Evolutionary conservation across 2,888 invertebrate genomes (phyloP), one percentile per base, ranked within the genome.

Genomic region (Herminia tarsipennalis): DNA sequence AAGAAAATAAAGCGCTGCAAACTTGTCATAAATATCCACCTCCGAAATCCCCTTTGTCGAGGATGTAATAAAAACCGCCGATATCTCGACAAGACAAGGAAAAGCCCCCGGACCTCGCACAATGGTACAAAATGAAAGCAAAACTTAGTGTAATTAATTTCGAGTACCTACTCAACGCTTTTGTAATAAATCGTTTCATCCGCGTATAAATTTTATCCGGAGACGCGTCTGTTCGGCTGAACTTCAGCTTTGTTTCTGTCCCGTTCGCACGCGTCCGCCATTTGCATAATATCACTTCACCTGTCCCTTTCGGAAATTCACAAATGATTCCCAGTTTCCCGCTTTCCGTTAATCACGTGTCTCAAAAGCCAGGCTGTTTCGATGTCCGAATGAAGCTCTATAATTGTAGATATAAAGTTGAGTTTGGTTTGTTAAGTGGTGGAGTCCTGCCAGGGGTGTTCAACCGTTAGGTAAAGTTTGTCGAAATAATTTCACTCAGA

Each of bases 141-240:
- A 84, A 83, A 84, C 86, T 85, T 85, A 76, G 69, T 68, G 78
- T 81, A 83, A 91, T 91, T 91, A 91, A 91, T 90, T 89, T 88
- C 80, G 73, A 88, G 88, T 85, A 86, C 84, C 84, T 83, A 84
- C 87, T 90, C 91, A 86, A 87, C 88, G 91, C 88, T 88, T 88
- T 86, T 83, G 89, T 89, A 87, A 91, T 91, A 91, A 91, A 90
- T 91, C 90, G 88, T 88, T 88, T 88, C 86, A 88, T 88, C 88
- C 84, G 78, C 76, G 79, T 81, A 86, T 86, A 88, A 81, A 88
- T 88, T 86, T 86, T 83, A 83, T 83, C 84, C 78, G 70, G 74
- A 70, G 73, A 66, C 70, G 70, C 63, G 69, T 72, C 78, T 80
- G 65, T 67, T 66, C 47, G 51, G 50, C 65, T 66, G 82, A 88